Percentiles rank a stretch among this genome's conserved stretches.
Conservation (phyloP, 1,140 invertebrate genomes). For the Dysdera silvatica region DNA sequence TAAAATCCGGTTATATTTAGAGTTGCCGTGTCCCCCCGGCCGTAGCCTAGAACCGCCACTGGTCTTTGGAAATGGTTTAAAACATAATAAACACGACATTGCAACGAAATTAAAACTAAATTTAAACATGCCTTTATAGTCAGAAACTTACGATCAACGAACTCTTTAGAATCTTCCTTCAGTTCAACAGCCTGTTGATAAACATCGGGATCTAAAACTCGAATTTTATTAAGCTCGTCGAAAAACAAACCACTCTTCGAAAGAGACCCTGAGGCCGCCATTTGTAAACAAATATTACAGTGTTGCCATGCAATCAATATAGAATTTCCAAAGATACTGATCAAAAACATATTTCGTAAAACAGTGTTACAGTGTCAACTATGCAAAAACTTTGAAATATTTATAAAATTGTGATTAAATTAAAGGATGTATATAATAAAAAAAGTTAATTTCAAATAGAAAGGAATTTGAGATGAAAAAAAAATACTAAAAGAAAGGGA, state of each 20-base stretch:
- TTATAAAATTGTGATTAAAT: too few relatives aligned
- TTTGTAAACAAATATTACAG: slow-evolving; percentile 32
- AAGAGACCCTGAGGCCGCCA: slow-evolving; percentile 66
- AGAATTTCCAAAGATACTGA: not conserved
- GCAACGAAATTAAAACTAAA: not conserved
- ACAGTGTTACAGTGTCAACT: too few relatives aligned
- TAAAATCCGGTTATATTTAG: too few relatives aligned
- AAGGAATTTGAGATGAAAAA: too few relatives aligned
- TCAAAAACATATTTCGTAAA: too few relatives aligned
- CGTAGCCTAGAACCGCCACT: too few relatives aligned
- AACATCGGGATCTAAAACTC: slow-evolving; percentile 67
- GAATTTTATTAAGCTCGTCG: slow-evolving; percentile 76
- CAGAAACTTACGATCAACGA: slow-evolving; percentile 62
- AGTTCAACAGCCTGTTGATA: slow-evolving; percentile 66
- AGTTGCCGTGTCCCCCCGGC: too few relatives aligned
- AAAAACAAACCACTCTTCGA: slow-evolving; percentile 65
- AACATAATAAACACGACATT: not conserved
- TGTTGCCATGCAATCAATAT: not conserved
- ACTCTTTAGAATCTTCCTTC: slow-evolving; percentile 71
- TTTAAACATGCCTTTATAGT: not conserved
- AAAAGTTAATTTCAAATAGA: too few relatives aligned
- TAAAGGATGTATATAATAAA: too few relatives aligned
- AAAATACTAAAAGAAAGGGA: too few relatives aligned
- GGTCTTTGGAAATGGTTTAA: too few relatives aligned
- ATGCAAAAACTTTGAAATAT: too few relatives aligned